These are phyloP conservation scores for Enteromius mattozi DNA, from an alignment of 2,797 vertebrate species.

Conservation along the genomic window DNA sequence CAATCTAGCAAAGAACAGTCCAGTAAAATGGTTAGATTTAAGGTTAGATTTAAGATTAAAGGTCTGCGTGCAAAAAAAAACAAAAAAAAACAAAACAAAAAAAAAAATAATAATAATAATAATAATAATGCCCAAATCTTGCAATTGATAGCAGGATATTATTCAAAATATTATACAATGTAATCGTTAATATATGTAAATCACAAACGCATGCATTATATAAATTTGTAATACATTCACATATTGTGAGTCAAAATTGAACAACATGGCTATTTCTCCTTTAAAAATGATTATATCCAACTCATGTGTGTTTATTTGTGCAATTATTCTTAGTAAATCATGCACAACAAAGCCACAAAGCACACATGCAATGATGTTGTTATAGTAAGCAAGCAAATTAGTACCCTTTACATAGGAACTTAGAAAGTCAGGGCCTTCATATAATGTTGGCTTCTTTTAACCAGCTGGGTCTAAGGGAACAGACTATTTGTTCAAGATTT, in stretches of 20 bases:
- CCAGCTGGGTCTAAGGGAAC: background rate
- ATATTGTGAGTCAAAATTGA: background rate
- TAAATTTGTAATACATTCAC: background rate
- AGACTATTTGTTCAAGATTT: conserved; percentile 15
- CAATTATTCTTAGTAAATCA: conserved; percentile 3
- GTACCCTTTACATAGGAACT: background rate
- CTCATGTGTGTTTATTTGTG: background rate
- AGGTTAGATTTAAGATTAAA: background rate
- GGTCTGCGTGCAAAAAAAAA: background rate
- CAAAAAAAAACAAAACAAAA: no score
- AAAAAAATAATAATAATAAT: no score
- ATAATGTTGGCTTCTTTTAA: background rate
- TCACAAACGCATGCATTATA: background rate
- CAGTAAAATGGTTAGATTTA: background rate
- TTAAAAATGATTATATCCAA: background rate
- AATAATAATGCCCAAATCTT: no score
- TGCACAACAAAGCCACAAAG: background rate
- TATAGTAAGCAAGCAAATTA: background rate
- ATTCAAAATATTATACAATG: background rate
- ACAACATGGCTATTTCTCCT: background rate
- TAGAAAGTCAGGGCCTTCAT: background rate
- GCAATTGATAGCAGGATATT: background rate
- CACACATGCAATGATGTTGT: background rate
- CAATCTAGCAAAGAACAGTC: background rate
- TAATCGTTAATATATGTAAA: no score